Evolutionary conservation across 2,888 invertebrate species (phyloP).

Genomic region (Petrolisthes manimaculis): DNA sequence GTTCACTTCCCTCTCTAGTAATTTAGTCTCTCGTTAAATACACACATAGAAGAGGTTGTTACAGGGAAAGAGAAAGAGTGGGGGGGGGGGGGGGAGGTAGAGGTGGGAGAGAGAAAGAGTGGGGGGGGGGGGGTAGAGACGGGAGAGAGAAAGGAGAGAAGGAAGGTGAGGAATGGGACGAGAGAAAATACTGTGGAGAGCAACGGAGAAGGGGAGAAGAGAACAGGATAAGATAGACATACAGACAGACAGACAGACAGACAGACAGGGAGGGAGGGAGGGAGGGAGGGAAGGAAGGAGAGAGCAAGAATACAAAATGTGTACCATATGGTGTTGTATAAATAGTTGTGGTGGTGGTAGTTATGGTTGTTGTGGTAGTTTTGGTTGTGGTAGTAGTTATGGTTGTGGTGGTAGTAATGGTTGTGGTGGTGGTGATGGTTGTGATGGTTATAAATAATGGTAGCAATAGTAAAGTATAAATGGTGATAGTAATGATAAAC

Average conservation of each 20-base stretch:
- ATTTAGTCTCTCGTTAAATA: too few relatives aligned
- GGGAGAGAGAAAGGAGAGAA: not conserved
- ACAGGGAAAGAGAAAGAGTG: not conserved
- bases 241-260: not conserved
- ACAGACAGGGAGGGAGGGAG: conserved; percentile 18
- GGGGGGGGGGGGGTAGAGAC: not conserved
- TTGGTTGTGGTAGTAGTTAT: not conserved
- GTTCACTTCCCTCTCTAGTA: too few relatives aligned
- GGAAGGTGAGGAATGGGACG: not conserved
- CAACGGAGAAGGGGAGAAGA: conserved; percentile 5
- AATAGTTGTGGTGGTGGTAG: not conserved
- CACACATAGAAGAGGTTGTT: not conserved
- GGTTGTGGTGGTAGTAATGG: not conserved
- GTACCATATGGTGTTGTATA: not conserved
- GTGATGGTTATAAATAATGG: conserved; percentile 2
- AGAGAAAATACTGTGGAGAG: not conserved
- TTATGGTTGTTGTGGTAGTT: not conserved
- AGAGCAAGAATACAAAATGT: not conserved
- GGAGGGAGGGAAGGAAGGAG: not conserved
- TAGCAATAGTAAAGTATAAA: not conserved
- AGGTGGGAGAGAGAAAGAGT: not conserved
- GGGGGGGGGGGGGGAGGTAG: conserved; percentile 15
- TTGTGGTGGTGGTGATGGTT: not conserved
- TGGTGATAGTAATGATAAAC: not conserved
- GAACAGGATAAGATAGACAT: not conserved